Conservation (phyloP, 2,113 vertebrate species). For the Hyperopisus bebe region DNA sequence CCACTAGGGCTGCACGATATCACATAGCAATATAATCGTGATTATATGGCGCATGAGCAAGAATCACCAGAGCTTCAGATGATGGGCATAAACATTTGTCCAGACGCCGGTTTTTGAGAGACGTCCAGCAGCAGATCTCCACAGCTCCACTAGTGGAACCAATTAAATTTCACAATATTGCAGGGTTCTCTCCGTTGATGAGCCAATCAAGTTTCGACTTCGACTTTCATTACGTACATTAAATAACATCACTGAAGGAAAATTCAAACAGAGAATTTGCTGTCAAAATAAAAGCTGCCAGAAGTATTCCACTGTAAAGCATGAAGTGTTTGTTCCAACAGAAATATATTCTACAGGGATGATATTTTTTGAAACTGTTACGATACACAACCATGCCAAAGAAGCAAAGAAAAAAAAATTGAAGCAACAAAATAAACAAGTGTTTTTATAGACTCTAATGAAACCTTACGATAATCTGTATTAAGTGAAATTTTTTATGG, state of each 20-base stretch:
- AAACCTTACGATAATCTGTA: neutral
- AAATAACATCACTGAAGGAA: neutral
- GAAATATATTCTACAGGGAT: neutral
- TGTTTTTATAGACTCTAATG: neutral
- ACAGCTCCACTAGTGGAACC: neutral
- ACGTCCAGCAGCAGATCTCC: neutral
- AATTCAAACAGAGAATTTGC: neutral
- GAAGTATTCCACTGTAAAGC: neutral
- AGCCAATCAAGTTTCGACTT: neutral
- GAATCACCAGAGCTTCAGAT: neutral
- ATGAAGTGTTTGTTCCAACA: neutral
- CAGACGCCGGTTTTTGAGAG: neutral
- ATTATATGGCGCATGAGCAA: neutral
- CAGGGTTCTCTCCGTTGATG: neutral
- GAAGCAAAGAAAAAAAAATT: neutral
- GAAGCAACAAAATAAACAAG: neutral
- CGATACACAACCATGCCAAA: neutral
- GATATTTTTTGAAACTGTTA: neutral
- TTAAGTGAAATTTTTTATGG: neutral
- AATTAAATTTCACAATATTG: neutral
- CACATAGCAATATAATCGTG: neutral
- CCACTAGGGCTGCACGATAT: neutral
- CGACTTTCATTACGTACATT: neutral
- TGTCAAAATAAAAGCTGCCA: too few species aligned
- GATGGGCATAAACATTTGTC: neutral